Evolutionary conservation across 2,797 vertebrate genomes (phyloP).

Genomic region (Helarctos malayanus): DNA sequence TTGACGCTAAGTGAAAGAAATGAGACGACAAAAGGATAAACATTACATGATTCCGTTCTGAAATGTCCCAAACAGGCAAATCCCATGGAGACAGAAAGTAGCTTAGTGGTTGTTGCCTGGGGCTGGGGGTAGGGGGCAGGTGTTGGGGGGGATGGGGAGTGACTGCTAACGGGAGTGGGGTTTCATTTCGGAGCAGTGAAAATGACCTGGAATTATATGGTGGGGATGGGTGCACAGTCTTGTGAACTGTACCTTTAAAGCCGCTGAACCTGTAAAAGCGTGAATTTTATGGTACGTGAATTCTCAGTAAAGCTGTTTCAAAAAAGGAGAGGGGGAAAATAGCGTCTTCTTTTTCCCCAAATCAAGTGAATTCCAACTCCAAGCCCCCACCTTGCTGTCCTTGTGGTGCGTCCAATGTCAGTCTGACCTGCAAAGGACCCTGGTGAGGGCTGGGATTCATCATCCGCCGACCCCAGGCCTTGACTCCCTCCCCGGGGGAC

Average conservation of each 20-base stretch:
- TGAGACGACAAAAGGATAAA: background rate
- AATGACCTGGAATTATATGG: background rate
- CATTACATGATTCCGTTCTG: background rate
- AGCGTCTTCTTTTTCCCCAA: background rate
- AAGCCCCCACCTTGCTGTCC: background rate
- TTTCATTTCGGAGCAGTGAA: background rate
- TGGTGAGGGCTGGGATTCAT: background rate
- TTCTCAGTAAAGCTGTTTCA: background rate
- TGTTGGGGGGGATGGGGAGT: too few relatives aligned
- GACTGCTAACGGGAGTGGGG: background rate
- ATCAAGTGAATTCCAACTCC: background rate
- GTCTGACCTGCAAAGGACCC: background rate
- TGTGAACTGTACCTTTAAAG: background rate
- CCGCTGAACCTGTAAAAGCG: background rate
- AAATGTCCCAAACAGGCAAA: background rate
- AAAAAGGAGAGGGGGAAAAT: background rate
- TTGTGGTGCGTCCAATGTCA: background rate
- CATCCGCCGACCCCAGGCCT: background rate
- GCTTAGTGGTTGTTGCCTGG: background rate
- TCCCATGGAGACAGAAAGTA: background rate
- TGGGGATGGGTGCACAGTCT: background rate
- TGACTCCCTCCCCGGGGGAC: background rate
- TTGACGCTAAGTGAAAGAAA: background rate
- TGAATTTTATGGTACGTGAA: background rate
- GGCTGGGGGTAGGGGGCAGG: accelerated